Evolutionary conservation across 2,888 invertebrate species (phyloP).

Genomic region (Rhodophaea formosa): DNA sequence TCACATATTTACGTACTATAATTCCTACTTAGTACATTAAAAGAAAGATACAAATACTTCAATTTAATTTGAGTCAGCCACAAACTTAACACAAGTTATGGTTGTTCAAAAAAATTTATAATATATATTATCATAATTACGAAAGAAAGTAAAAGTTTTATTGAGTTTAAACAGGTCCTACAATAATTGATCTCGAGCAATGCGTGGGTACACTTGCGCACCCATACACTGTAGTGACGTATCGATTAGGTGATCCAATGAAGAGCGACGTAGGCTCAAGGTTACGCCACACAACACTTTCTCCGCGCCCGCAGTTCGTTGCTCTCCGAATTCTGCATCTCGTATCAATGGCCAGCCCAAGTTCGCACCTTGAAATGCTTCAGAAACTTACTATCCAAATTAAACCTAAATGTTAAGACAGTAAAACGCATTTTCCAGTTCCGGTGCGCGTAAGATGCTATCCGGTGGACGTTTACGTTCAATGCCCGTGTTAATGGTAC

Average conservation of each 20-base stretch:
- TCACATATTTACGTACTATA: no score
- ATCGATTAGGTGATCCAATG: constrained; percentile 69
- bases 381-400: constrained; percentile 30
- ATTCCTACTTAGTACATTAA: no score
- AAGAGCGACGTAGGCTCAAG: constrained; percentile 69
- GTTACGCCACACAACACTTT: constrained; percentile 78
- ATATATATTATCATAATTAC: neutral
- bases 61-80: no score
- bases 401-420: constrained; percentile 33
- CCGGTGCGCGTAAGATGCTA: constrained; percentile 46
- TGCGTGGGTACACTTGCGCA: constrained; percentile 33
- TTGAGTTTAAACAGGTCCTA: constrained; percentile 18
- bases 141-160: constrained; percentile 21
- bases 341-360: constrained; percentile 47
- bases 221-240: constrained; percentile 54
- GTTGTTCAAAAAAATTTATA: no score
- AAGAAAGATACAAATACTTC: no score
- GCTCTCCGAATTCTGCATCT: constrained; percentile 75
- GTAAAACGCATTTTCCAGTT: constrained; percentile 39
- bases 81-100: no score
- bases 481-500: constrained; percentile 77
- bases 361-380: constrained; percentile 40
- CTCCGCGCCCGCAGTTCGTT: constrained; percentile 70
- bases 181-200: constrained; percentile 26
- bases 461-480: constrained; percentile 73